Evolutionary conservation across 2,888 invertebrate species (phyloP).

Genomic region (Volucella inanis): DNA sequence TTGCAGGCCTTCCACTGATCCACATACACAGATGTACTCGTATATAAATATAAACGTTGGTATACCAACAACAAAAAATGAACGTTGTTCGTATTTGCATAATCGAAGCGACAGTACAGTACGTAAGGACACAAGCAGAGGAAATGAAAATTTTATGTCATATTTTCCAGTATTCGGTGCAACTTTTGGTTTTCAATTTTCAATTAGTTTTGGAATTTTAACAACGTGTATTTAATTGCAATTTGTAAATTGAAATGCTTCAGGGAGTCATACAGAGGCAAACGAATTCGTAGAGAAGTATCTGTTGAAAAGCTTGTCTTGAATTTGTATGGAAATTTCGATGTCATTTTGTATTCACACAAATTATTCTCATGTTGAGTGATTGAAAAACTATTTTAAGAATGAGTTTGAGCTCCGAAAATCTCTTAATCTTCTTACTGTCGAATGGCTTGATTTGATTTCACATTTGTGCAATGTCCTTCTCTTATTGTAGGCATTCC

Average conservation of each 20-base stretch:
- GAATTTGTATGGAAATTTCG: no score
- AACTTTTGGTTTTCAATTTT: slow-evolving; percentile 22
- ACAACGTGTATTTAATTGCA: slow-evolving; percentile 12
- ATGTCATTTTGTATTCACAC: background rate
- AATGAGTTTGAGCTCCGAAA: background rate
- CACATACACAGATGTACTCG: background rate
- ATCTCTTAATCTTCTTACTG: no score
- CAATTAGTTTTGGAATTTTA: slow-evolving; percentile 26
- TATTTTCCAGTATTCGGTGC: background rate
- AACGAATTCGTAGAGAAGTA: no score
- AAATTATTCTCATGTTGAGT: background rate
- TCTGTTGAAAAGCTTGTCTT: no score
- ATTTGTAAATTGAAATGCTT: slow-evolving; percentile 33
- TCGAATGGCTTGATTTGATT: no score
- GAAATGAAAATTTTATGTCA: slow-evolving; percentile 6
- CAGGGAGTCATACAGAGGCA: background rate
- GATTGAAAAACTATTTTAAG: no score
- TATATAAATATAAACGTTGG: background rate
- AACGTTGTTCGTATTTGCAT: background rate
- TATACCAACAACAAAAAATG: no score
- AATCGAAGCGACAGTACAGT: slow-evolving; percentile 9
- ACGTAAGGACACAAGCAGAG: background rate
- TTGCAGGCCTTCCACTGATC: slow-evolving; percentile 13
- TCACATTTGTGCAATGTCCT: no score
- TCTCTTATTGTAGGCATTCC: no score